phyloP scores from a whole-genome alignment of 2,888 invertebrate genomes.

The Mycalesis mineus region DNA sequence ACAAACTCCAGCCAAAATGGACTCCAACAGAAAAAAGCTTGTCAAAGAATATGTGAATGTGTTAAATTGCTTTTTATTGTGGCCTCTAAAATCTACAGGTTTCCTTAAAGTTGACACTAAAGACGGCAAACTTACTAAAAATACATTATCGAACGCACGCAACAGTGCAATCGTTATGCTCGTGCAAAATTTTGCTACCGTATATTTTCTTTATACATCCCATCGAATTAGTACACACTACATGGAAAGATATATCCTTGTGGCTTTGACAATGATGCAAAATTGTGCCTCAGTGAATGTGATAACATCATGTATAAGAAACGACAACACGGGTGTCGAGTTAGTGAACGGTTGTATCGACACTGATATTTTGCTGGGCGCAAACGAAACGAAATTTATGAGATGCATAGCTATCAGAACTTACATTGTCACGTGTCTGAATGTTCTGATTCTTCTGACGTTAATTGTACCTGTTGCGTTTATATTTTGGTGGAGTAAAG shows the following conservation, averaged over 20 bases:
- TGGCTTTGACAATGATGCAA: neutral
- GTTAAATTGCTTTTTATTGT: neutral
- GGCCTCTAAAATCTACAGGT: neutral
- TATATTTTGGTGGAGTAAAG: neutral
- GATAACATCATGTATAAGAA: no score
- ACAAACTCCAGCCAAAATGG: neutral
- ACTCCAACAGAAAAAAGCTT: neutral
- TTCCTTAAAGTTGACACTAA: neutral
- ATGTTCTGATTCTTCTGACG: neutral
- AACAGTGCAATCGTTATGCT: neutral
- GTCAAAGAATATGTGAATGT: neutral
- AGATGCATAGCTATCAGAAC: slow-evolving; percentile 38
- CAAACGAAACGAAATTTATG: slow-evolving; percentile 53
- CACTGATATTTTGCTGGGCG: slow-evolving; percentile 49
- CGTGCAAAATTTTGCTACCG: neutral
- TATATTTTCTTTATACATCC: neutral
- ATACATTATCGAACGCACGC: neutral
- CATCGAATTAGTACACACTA: neutral
- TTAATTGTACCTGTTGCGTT: neutral
- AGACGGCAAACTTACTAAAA: neutral
- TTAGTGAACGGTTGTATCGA: slow-evolving; percentile 43
- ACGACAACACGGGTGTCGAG: no score
- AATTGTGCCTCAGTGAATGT: neutral
- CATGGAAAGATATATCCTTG: neutral
- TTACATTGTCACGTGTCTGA: neutral